Conservation (phyloP, 1,140 invertebrate species). For the Apis cerana region DNA sequence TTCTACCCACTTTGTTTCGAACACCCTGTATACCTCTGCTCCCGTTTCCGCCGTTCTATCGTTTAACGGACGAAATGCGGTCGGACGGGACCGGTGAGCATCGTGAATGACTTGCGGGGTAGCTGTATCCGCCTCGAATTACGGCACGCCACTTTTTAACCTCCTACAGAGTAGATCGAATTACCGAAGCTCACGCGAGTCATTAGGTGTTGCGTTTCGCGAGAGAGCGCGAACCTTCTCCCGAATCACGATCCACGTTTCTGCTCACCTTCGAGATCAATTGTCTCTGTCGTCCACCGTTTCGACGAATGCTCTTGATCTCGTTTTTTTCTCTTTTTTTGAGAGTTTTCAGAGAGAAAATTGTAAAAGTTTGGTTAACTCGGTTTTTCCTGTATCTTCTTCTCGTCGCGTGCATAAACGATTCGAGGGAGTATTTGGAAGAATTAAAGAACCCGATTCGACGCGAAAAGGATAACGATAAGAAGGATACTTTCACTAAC, state of each 20-base stretch:
- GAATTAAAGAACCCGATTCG: not conserved
- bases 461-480: not conserved
- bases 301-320: too few relatives aligned
- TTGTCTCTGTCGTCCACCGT: too few relatives aligned
- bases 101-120: constrained; percentile 49
- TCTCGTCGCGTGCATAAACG: too few relatives aligned
- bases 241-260: constrained; percentile 14
- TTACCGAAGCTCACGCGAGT: constrained; percentile 58
- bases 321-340: too few relatives aligned
- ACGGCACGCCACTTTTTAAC: constrained; percentile 47
- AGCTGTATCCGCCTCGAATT: constrained; percentile 56
- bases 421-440: not conserved
- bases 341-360: too few relatives aligned
- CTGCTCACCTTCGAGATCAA: not conserved
- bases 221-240: constrained; percentile 31
- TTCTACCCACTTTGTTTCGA: too few relatives aligned
- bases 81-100: constrained; percentile 49
- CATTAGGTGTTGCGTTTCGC: constrained; percentile 57
- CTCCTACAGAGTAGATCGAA: constrained; percentile 46
- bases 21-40: not conserved
- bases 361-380: too few relatives aligned
- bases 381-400: too few relatives aligned
- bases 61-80: constrained; percentile 49
- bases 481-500: constrained; percentile 36
- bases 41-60: constrained; percentile 39